Evolutionary conservation across 2,888 invertebrate species (phyloP).

Genomic region (Drosophila neonasuta): DNA sequence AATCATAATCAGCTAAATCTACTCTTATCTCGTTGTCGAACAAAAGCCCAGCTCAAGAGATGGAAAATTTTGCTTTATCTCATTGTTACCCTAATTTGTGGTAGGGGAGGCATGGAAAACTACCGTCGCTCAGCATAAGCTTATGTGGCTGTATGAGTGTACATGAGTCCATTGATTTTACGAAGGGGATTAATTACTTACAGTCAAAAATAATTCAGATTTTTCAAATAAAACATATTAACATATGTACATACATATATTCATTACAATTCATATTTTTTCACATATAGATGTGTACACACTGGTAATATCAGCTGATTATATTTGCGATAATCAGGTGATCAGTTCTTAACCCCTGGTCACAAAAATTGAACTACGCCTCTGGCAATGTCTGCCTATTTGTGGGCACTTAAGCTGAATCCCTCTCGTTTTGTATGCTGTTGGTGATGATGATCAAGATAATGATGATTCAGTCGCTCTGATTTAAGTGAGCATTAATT

Average conservation of each 20-base stretch:
- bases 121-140: slow-evolving; percentile 14
- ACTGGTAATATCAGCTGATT: neutral
- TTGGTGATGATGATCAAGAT: slow-evolving; percentile 20
- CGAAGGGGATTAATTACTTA: neutral
- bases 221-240: too few relatives aligned
- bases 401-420: slow-evolving; percentile 45
- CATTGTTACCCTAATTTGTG: slow-evolving; percentile 25
- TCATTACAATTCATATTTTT: neutral
- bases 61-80: slow-evolving; percentile 37
- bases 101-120: slow-evolving; percentile 16
- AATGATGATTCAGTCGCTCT: slow-evolving; percentile 37
- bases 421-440: slow-evolving; percentile 38
- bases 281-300: neutral
- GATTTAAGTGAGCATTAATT: slow-evolving; percentile 76
- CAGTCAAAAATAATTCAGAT: neutral
- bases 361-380: slow-evolving; percentile 8
- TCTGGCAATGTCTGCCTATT: slow-evolving; percentile 28
- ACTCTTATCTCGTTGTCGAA: slow-evolving; percentile 23
- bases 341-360: neutral
- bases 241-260: too few relatives aligned
- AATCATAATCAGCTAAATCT: slow-evolving; percentile 58
- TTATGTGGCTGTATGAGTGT: slow-evolving; percentile 7
- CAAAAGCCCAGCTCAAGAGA: slow-evolving; percentile 24
- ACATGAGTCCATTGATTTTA: neutral
- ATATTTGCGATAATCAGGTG: neutral